phyloP scores from a whole-genome alignment of 2,113 vertebrate species.

The Sapajus apella region DNA sequence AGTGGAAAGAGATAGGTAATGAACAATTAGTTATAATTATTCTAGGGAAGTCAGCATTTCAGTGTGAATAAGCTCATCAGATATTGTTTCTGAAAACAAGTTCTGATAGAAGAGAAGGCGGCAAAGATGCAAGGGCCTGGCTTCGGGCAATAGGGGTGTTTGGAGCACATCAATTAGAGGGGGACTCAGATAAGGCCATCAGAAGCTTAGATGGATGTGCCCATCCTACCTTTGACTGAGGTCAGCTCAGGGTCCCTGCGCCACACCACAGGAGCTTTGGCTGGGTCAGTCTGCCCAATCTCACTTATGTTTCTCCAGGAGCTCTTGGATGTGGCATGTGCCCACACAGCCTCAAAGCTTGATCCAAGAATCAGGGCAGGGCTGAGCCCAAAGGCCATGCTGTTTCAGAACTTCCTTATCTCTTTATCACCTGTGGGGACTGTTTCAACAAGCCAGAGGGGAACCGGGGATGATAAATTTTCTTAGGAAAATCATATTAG shows the following conservation, averaged over 20 bases:
- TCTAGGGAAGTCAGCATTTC: neutral
- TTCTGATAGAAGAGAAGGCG: neutral
- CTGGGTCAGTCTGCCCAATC: neutral
- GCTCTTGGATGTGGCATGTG: fast-evolving
- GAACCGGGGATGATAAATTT: slow-evolving; percentile 56
- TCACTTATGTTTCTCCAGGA: neutral
- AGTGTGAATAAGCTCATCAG: neutral
- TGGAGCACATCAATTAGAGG: neutral
- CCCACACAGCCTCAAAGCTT: neutral
- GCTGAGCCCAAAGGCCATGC: neutral
- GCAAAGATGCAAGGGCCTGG: neutral
- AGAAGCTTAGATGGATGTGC: too few species aligned
- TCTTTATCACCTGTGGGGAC: neutral
- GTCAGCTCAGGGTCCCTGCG: neutral
- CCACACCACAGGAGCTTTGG: neutral
- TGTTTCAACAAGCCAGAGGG: slow-evolving; percentile 40
- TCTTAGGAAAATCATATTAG: slow-evolving; percentile 76
- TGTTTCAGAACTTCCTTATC: slow-evolving; percentile 17
- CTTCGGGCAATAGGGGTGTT: neutral
- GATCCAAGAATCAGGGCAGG: neutral
- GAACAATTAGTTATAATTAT: neutral
- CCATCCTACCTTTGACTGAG: neutral
- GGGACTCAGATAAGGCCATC: neutral
- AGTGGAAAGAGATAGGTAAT: neutral
- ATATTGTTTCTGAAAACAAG: neutral